These are phyloP conservation scores for Nymphalis polychloros DNA, from an alignment of 2,888 invertebrate species.

Conservation along the genomic window DNA sequence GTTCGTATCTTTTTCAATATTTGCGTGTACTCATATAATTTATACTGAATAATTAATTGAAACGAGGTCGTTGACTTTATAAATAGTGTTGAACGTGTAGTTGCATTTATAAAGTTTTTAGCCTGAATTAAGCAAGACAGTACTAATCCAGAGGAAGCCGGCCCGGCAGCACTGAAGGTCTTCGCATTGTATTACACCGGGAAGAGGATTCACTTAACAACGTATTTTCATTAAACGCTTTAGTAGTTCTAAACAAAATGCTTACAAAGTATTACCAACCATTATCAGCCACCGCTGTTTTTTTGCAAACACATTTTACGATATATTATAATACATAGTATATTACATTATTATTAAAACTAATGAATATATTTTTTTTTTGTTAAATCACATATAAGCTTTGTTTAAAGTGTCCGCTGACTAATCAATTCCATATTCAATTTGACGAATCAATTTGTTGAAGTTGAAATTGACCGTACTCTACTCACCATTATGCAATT, in stretches of 20 bases:
- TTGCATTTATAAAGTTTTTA: slow-evolving; percentile 36
- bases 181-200: slow-evolving; percentile 66
- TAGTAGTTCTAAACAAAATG: slow-evolving; percentile 23
- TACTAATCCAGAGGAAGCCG: slow-evolving; percentile 70
- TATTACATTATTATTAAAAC: background rate
- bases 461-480: too few species aligned
- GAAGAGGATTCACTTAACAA: slow-evolving; percentile 44
- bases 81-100: slow-evolving; percentile 16
- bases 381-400: too few species aligned
- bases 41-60: too few species aligned
- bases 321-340: background rate
- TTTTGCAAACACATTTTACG: background rate
- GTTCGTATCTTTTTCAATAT: too few species aligned
- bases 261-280: slow-evolving; percentile 7
- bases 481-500: too few species aligned
- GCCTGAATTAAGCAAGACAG: slow-evolving; percentile 58
- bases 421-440: too few species aligned
- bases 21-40: too few species aligned
- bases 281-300: background rate
- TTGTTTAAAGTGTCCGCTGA: too few species aligned
- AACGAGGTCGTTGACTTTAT: background rate
- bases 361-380: too few species aligned
- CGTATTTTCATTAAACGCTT: slow-evolving; percentile 41
- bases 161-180: slow-evolving; percentile 52
- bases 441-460: too few species aligned